A percentile compares a stretch with the other conserved stretches of the same genome.
Evolutionary conservation across 2,113 vertebrate species (phyloP).

Genomic region (Sakesphorus luctuosus): DNA sequence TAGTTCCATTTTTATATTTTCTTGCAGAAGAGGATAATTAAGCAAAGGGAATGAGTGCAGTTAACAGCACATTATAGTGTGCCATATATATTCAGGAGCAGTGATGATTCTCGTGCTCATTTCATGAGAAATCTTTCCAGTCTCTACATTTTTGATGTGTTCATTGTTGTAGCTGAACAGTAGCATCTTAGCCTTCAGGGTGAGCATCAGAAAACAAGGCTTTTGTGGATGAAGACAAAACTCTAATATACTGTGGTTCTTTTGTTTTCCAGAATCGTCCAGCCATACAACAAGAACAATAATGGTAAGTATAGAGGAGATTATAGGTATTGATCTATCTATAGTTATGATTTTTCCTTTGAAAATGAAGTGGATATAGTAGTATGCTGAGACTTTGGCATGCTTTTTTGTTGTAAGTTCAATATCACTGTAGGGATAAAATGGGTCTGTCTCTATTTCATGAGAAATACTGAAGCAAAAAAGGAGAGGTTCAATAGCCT

Average conservation of each 20-base stretch:
- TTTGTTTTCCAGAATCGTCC: constrained; percentile 81
- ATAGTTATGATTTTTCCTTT: not conserved
- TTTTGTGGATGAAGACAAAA: not conserved
- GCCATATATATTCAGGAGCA: not conserved
- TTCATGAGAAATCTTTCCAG: not conserved
- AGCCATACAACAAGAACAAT: constrained; percentile 80
- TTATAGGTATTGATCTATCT: not conserved
- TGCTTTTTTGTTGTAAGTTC: not conserved
- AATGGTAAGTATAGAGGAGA: constrained; percentile 76
- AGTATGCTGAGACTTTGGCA: not conserved
- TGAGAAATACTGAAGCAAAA: not conserved
- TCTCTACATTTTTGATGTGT: not conserved
- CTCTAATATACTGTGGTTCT: not conserved
- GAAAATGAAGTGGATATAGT: not conserved
- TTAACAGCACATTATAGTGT: not conserved
- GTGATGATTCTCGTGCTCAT: not conserved
- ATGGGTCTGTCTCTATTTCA: not conserved
- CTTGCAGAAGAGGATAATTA: constrained; percentile 13
- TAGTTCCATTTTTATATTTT: constrained; percentile 28
- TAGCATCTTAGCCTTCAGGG: not conserved
- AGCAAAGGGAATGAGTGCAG: not conserved
- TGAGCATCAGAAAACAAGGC: not conserved
- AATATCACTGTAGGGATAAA: not conserved
- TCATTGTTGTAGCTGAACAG: not conserved
- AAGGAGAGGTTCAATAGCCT: not conserved